Conservation (phyloP, 2,797 vertebrate species). For the Amphiprion clarkii region DNA sequence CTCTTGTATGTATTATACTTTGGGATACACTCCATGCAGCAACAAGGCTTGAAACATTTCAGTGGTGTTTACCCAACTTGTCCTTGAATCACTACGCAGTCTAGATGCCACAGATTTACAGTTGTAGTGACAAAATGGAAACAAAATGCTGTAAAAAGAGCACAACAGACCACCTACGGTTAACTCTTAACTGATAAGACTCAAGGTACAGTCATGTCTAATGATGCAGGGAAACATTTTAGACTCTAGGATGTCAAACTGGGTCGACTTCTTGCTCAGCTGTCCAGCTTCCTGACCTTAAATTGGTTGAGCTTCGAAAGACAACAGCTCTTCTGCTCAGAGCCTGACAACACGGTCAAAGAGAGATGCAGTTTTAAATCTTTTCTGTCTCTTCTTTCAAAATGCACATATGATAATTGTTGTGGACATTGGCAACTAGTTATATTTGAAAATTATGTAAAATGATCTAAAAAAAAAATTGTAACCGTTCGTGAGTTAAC, state of each 20-base stretch:
- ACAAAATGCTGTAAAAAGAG: conserved; percentile 7
- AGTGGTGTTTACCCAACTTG: not conserved
- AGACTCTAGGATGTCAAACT: conserved; percentile 28
- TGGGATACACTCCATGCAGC: conserved; percentile 10
- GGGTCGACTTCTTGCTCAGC: conserved; percentile 38
- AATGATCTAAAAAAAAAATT: not conserved
- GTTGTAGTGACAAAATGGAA: not conserved
- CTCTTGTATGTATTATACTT: too few relatives aligned
- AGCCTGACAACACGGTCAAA: conserved; percentile 22
- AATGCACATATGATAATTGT: conserved; percentile 9
- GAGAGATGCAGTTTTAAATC: conserved; percentile 19
- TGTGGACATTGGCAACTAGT: not conserved
- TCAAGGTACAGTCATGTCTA: conserved; percentile 21
- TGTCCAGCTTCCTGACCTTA: conserved; percentile 41
- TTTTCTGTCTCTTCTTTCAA: conserved; percentile 15
- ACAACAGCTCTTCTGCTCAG: conserved; percentile 12
- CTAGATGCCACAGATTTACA: not conserved
- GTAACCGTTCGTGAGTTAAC: not conserved
- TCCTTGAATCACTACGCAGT: not conserved
- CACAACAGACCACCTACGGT: conserved; percentile 13
- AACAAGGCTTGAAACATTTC: not conserved
- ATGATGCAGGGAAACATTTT: conserved; percentile 41
- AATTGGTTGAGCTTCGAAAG: conserved; percentile 33
- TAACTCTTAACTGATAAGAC: not conserved
- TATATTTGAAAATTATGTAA: not conserved